Base-by-base conservation (phyloP, 1,140 invertebrate genomes). In the Drosophila mojavensis region DNA sequence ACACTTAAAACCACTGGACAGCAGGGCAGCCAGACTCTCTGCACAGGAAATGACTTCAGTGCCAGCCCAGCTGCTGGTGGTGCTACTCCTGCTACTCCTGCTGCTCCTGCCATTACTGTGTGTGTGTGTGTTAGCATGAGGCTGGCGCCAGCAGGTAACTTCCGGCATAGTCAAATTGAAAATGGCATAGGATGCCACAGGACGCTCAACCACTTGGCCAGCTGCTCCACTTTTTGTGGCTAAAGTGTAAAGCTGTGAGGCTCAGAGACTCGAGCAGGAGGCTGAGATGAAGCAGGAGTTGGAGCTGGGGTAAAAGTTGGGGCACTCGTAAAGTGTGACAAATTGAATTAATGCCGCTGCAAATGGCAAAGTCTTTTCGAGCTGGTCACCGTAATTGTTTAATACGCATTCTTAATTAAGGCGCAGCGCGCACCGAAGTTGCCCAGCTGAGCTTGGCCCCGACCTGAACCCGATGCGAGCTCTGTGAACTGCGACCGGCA, bases 261-360 rank as follows among this genome's bases (percentile, higher is more conserved):
- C 54, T 56, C 24, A 43, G 39, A 39, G 70, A 51, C 17, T 53
- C 26, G 59, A 13, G 17, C 58, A 30, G 70, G 48, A 28, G 36
- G 0, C 11, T 1, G 3, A 39, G 36, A 11, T 11, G 36, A 9
- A 33, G 33, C 0, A 7, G 10, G 10, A 33, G 33, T 9, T 10
- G 36, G 33, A 36, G 33, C 1, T 36, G 33, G 33, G 6, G 13
- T 3, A 51, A 69, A 69, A 61, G 56, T 70, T 70, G 71, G 71
- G 79, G 78, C 75, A 78, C 78, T 85, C 80, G 78, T 66, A 91
- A 91, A 91, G 89, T 91, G 89, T 91, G 90, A 91, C 89, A 91
- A 91, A 91, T 91, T 91, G 88, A 91, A 91, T 91, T 91, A 91
- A 85, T 89, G 89, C 76, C 65, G 51, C 65, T 79, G 76, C 81